Percentiles rank a stretch among this genome's conserved stretches.
phyloP scores from a whole-genome alignment of 2,797 vertebrate species.

The Buphagus erythrorhynchus region DNA sequence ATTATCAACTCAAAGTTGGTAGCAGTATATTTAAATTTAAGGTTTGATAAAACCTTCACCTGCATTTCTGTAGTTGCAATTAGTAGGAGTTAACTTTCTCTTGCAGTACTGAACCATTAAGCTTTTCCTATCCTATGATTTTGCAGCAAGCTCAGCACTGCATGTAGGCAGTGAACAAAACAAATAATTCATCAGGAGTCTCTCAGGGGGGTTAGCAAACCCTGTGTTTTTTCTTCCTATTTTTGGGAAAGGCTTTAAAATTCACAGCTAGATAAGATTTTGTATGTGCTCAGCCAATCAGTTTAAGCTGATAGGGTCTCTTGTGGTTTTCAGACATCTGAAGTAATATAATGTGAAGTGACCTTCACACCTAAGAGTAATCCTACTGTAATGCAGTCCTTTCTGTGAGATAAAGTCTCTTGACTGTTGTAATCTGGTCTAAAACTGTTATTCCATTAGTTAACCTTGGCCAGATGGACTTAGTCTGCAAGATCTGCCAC shows the following conservation, averaged over 20 bases:
- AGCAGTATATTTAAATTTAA: not conserved
- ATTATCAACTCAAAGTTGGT: fast-evolving
- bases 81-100: not conserved
- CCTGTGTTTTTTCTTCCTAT: not conserved
- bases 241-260: not conserved
- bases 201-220: not conserved
- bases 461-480: not conserved
- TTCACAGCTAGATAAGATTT: not conserved
- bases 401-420: not conserved
- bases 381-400: not conserved
- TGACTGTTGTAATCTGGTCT: not conserved
- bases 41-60: not conserved
- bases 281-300: not conserved
- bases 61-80: not conserved
- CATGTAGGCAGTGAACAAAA: not conserved
- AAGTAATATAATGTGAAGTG: not conserved
- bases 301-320: not conserved
- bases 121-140: not conserved
- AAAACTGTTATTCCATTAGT: not conserved
- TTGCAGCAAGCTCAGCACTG: not conserved
- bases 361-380: not conserved
- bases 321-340: not conserved
- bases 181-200: not conserved
- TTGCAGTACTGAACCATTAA: not conserved
- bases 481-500: not conserved